phyloP scores from a whole-genome alignment of 2,888 invertebrate species.

The Tetropium fuscum region DNA sequence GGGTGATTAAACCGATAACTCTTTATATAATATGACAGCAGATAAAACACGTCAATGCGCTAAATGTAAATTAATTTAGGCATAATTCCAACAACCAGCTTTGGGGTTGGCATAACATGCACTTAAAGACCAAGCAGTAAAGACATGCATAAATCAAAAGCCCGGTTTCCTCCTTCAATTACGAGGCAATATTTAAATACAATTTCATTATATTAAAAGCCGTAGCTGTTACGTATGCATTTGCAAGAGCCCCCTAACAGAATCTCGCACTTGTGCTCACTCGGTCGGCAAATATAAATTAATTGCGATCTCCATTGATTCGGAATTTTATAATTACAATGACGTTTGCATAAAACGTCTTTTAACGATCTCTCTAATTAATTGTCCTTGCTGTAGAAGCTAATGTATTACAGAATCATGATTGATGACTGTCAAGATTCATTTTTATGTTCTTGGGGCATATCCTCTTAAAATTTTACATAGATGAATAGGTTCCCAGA shows the following conservation, averaged over 20 bases:
- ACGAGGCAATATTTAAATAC: slow-evolving; percentile 32
- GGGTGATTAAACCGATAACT: too few relatives aligned
- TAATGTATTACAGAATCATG: neutral
- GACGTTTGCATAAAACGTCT: slow-evolving; percentile 38
- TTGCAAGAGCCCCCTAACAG: slow-evolving; percentile 26
- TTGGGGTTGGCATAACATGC: slow-evolving; percentile 9
- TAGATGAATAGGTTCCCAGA: too few relatives aligned
- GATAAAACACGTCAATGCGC: too few relatives aligned
- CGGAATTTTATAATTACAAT: slow-evolving; percentile 50
- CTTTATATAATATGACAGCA: too few relatives aligned
- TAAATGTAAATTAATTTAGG: slow-evolving; percentile 8
- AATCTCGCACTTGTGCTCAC: slow-evolving; percentile 41
- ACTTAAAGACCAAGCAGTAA: neutral
- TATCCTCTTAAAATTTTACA: too few relatives aligned
- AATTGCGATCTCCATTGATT: slow-evolving; percentile 45
- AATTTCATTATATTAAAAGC: slow-evolving; percentile 29
- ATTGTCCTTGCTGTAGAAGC: slow-evolving; percentile 11
- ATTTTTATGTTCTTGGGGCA: neutral
- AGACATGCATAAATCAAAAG: slow-evolving; percentile 21
- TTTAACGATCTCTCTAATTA: slow-evolving; percentile 37
- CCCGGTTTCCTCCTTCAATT: slow-evolving; percentile 24
- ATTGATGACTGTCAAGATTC: neutral
- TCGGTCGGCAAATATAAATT: slow-evolving; percentile 50
- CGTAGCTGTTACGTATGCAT: slow-evolving; percentile 17
- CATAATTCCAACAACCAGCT: slow-evolving; percentile 4